These are phyloP conservation scores for Ptilodon capucinus DNA, from an alignment of 2,888 invertebrate genomes.

Conservation along the genomic window DNA sequence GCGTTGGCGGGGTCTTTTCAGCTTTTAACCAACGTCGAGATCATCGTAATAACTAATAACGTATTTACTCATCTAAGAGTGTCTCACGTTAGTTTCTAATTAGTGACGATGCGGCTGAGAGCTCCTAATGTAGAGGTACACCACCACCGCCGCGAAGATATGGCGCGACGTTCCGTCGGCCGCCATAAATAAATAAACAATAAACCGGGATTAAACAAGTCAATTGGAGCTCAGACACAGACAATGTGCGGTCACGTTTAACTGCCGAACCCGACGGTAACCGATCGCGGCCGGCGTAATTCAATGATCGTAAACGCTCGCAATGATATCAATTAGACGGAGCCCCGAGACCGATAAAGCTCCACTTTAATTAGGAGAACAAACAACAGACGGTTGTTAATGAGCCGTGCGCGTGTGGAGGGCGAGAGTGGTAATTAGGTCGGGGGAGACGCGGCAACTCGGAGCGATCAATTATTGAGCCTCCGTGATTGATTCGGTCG, in stretches of 20 bases:
- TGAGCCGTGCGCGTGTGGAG: conserved; percentile 77
- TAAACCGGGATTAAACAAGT: conserved; percentile 78
- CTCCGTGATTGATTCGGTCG: conserved; percentile 71
- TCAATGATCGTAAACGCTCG: conserved; percentile 80
- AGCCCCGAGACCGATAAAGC: conserved; percentile 76
- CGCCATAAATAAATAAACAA: conserved; percentile 74
- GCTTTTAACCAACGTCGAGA: not conserved
- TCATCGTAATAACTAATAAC: not conserved
- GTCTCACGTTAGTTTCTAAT: not conserved
- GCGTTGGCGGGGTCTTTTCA: conserved; percentile 1
- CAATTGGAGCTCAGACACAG: conserved; percentile 70
- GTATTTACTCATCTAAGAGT: not conserved
- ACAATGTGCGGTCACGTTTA: conserved; percentile 79
- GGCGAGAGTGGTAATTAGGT: conserved; percentile 75
- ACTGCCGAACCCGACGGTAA: conserved; percentile 69
- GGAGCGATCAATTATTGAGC: conserved; percentile 74
- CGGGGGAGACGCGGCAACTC: conserved; percentile 57
- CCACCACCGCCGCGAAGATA: conserved; percentile 1
- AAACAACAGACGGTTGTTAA: conserved; percentile 80
- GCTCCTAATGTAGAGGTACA: not conserved
- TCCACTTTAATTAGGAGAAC: conserved; percentile 81
- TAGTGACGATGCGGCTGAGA: conserved; percentile 1
- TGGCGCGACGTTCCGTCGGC: conserved; percentile 26
- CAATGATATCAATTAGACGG: conserved; percentile 81
- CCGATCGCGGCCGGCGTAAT: conserved; percentile 75